Conservation (phyloP, 2,113 vertebrate species). For the Acrocephalus kingi region DNA sequence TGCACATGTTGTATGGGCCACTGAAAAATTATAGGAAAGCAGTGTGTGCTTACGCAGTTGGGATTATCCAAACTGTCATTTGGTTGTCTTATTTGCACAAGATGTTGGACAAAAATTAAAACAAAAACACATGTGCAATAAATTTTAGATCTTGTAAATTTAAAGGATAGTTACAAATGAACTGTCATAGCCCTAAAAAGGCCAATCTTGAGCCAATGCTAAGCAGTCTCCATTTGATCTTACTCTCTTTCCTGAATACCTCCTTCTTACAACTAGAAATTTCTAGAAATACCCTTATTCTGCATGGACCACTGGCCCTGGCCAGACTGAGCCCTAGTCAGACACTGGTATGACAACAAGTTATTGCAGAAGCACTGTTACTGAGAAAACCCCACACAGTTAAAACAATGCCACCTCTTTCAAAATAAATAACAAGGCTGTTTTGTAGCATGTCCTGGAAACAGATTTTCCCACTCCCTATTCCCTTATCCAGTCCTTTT, state of each 20-base stretch:
- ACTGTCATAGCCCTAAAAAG: not conserved
- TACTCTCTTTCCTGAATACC: not conserved
- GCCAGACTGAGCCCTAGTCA: not conserved
- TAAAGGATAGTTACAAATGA: not conserved
- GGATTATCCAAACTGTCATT: not conserved
- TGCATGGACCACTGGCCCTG: not conserved
- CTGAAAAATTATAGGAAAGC: not conserved
- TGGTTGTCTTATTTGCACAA: constrained; percentile 12
- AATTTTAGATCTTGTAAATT: not conserved
- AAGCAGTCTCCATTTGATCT: not conserved
- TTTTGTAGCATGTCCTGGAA: not conserved
- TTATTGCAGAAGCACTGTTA: not conserved
- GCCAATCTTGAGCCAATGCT: not conserved
- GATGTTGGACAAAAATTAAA: constrained; percentile 23
- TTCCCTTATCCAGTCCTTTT: not conserved
- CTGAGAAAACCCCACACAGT: not conserved
- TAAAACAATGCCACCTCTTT: not conserved
- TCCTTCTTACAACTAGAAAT: not conserved
- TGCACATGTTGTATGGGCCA: not conserved
- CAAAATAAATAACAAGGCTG: not conserved
- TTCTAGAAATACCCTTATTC: not conserved
- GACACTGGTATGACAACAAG: not conserved
- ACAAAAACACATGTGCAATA: constrained; percentile 7
- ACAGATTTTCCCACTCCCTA: not conserved
- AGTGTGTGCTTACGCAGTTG: not conserved